These are phyloP conservation scores for Himalopsyche tibetana DNA, from an alignment of 2,888 invertebrate genomes.

Conservation along the genomic window DNA sequence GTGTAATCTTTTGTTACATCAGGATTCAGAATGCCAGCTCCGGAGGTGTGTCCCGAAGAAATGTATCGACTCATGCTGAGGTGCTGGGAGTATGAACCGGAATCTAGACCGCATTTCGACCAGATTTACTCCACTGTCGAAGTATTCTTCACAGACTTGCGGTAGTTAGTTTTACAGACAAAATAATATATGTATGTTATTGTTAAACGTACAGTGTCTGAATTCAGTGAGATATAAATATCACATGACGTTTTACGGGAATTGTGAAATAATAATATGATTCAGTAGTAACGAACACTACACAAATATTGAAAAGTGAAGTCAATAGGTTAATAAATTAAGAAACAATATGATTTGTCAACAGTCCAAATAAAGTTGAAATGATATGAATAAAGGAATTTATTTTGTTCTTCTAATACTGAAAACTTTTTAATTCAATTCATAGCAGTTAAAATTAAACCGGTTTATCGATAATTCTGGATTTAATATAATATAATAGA, in stretches of 20 bases:
- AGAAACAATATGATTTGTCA: too few relatives aligned
- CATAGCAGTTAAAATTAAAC: too few relatives aligned
- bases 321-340: too few relatives aligned
- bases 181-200: background rate
- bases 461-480: too few relatives aligned
- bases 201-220: background rate
- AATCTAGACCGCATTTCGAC: slow-evolving; percentile 93
- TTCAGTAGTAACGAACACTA: too few relatives aligned
- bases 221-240: background rate
- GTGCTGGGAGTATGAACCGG: slow-evolving; percentile 96
- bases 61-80: slow-evolving; percentile 93
- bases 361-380: too few relatives aligned
- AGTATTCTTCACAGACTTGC: slow-evolving; percentile 75
- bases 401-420: too few relatives aligned
- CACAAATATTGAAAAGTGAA: too few relatives aligned
- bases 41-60: slow-evolving; percentile 91
- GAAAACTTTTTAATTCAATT: too few relatives aligned
- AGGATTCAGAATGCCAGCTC: slow-evolving; percentile 96
- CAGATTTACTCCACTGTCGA: slow-evolving; percentile 90
- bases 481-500: too few relatives aligned
- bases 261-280: too few relatives aligned
- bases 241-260: background rate
- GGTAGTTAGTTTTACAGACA: slow-evolving; percentile 52
- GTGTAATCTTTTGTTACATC: slow-evolving; percentile 60
- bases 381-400: too few relatives aligned